Evolutionary conservation across 1,140 invertebrate genomes (phyloP).

Genomic region (Saccostrea glomerata): DNA sequence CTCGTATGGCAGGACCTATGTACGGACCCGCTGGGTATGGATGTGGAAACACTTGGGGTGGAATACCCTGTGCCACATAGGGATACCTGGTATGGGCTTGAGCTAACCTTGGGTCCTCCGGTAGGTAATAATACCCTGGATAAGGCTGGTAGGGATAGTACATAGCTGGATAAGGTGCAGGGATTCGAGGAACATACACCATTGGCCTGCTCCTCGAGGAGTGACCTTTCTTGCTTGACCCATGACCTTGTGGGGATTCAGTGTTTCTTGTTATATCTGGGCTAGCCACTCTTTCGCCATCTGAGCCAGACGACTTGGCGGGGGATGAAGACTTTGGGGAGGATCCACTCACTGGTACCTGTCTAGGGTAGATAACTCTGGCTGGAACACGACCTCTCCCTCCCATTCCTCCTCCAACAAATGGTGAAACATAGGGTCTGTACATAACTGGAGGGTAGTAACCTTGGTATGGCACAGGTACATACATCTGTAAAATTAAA

Average conservation of each 20-base stretch:
- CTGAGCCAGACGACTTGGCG: conserved; percentile 21
- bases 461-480: conserved; percentile 58
- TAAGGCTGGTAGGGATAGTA: conserved; percentile 54
- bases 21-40: conserved; percentile 15
- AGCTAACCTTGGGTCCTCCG: conserved; percentile 56
- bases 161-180: conserved; percentile 40
- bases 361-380: conserved; percentile 40
- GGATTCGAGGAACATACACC: conserved; percentile 57
- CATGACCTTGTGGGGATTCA: conserved; percentile 40
- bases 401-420: conserved; percentile 44
- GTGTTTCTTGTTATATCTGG: conserved; percentile 39
- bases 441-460: conserved; percentile 54
- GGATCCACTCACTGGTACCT: conserved; percentile 28
- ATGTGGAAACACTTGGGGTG: conserved; percentile 38
- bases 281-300: conserved; percentile 33
- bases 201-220: conserved; percentile 44
- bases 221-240: conserved; percentile 38
- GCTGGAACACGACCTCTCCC: conserved; percentile 36
- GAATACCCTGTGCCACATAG: conserved; percentile 5
- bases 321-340: not conserved
- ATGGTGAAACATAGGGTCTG: conserved; percentile 48
- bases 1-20: not conserved
- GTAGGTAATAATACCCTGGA: conserved; percentile 55
- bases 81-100: conserved; percentile 34
- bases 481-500: conserved; percentile 61